Percentiles rank a stretch among this genome's conserved stretches.
These are phyloP conservation scores for Hippocampus barbouri DNA, from an alignment of 2,113 vertebrate species.

Conservation along the genomic window DNA sequence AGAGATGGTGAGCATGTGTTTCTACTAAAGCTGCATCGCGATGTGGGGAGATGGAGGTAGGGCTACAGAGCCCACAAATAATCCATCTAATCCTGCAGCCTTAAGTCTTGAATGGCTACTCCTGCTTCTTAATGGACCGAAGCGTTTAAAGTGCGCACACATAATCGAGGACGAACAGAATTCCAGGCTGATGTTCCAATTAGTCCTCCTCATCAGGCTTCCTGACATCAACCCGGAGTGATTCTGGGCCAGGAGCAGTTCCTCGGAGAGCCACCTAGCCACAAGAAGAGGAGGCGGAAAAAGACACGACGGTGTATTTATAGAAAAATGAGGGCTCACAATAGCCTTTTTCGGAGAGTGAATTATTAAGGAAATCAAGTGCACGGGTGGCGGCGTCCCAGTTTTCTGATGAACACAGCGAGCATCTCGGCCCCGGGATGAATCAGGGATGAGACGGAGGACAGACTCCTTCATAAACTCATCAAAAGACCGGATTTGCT, in stretches of 20 bases:
- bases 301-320: slow-evolving; percentile 72
- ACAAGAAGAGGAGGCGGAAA: slow-evolving; percentile 62
- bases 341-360: slow-evolving; percentile 76
- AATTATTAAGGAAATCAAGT: slow-evolving; percentile 77
- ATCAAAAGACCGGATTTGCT: slow-evolving; percentile 36
- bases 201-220: slow-evolving; percentile 65
- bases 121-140: slow-evolving; percentile 50
- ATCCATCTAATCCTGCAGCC: slow-evolving; percentile 71
- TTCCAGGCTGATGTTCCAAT: slow-evolving; percentile 68
- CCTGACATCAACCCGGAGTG: slow-evolving; percentile 57
- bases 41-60: slow-evolving; percentile 31
- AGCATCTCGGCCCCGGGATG: slow-evolving; percentile 62
- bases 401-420: slow-evolving; percentile 75
- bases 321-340: slow-evolving; percentile 81
- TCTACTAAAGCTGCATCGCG: slow-evolving; percentile 17
- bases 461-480: slow-evolving; percentile 27
- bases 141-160: slow-evolving; percentile 26
- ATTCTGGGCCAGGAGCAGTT: slow-evolving; percentile 76
- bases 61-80: slow-evolving; percentile 62
- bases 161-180: slow-evolving; percentile 15
- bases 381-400: slow-evolving; percentile 73
- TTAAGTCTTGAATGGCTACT: slow-evolving; percentile 65
- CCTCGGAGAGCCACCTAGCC: slow-evolving; percentile 73
- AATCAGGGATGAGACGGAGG: slow-evolving; percentile 67
- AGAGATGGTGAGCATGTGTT: slow-evolving; percentile 44